Base-by-base conservation (phyloP, 35 echinoderm and acorn worm genomes). In the Strongylocentrotus purpuratus region DNA sequence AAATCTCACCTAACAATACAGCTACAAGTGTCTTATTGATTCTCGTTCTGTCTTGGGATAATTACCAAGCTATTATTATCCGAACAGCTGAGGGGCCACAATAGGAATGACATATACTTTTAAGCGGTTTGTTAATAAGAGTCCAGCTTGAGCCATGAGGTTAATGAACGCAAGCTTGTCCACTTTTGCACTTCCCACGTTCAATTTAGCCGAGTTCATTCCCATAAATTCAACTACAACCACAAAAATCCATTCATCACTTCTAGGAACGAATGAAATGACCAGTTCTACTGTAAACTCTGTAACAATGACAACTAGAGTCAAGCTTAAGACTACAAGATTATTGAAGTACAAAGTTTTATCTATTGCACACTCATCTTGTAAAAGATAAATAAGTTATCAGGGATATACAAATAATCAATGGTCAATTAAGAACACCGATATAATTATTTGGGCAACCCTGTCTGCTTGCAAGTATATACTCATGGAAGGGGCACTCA, bases 1-100 rank as follows among this genome's bases (percentile, higher is more conserved):
- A 78, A 78, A 78, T 78, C 22, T 78, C 65, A 78, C 65, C 65
- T 78, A 78, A 78, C 65, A 78, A 78, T 78, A n/a, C 20, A 78
- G 65, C 20, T 22, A 78, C 22, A 78, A 78, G 65, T 78, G 65
- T 78, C 65, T 78, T 78, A 78, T 78, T 78, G 65, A 78, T 78
- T 78, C 65, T n/a, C 4, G 8, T 9, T n/a, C 61, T 71, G 65
- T 78, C 65, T 78, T 22, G 1, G 65, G 65, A 78, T 78, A 78
- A 78, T 78, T 28, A 78, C 65, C 22, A 3, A 7, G 65, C 65
- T 78, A 78, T 78, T 78, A 78, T 78, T 78, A 78, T 78, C 20
- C 65, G n/a, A 5, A 78, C 65, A 78, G 65, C 65, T 78, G 65
- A 28, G 25, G 22, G 28, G 65, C 22, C 65, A 78, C 17, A 71